Evolutionary conservation across 1,140 invertebrate species (phyloP).

Genomic region (Apis mellifera): DNA sequence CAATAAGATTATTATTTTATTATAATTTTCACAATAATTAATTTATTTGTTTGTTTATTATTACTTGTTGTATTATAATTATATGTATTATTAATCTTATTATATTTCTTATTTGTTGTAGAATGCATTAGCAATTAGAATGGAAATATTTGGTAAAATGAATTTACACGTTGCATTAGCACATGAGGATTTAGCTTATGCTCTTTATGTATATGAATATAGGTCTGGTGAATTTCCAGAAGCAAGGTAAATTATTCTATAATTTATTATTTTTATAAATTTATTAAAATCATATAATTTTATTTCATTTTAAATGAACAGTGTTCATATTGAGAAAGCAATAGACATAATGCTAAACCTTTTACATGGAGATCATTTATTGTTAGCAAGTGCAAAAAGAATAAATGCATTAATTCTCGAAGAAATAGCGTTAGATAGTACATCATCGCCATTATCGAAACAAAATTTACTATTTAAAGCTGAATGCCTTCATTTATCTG

Average conservation of each 20-base stretch:
- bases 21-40: too few species aligned
- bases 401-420: conserved; percentile 96
- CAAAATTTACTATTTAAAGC: conserved; percentile 87
- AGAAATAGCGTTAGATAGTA: conserved; percentile 94
- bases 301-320: conserved; percentile 71
- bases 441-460: conserved; percentile 76
- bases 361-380: conserved; percentile 90
- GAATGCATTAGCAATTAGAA: conserved; percentile 89
- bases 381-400: conserved; percentile 93
- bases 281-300: conserved; percentile 9
- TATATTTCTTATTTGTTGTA: conserved; percentile 71
- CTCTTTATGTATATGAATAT: conserved; percentile 95
- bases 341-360: conserved; percentile 90
- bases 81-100: not conserved
- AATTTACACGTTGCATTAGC: conserved; percentile 93
- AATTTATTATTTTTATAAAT: not conserved
- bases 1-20: not conserved
- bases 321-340: conserved; percentile 90
- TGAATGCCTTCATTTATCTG: conserved; percentile 90
- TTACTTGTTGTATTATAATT: not conserved
- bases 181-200: conserved; percentile 95
- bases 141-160: conserved; percentile 89
- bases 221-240: conserved; percentile 91
- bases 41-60: too few species aligned
- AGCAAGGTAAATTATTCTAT: conserved; percentile 82